These are phyloP conservation scores for Hestina assimilis DNA, from an alignment of 1,140 invertebrate species.

Conservation along the genomic window DNA sequence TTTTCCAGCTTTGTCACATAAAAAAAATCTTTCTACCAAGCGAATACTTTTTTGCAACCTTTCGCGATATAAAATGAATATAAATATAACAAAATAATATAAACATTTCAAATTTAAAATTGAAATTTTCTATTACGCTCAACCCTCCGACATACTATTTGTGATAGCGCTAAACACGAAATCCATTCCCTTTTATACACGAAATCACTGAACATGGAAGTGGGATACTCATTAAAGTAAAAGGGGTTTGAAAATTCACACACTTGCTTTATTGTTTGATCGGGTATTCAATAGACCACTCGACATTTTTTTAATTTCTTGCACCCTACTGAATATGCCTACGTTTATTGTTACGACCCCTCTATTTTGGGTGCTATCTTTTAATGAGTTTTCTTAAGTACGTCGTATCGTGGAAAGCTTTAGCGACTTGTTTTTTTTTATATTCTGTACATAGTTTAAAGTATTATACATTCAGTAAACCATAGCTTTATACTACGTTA, in stretches of 20 bases:
- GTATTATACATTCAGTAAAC: too few species aligned
- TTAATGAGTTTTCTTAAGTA: conserved; percentile 15
- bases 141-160: conserved; percentile 15
- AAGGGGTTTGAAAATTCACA: conserved; percentile 30
- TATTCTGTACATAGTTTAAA: neutral
- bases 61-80: too few species aligned
- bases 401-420: neutral
- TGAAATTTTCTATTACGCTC: conserved; percentile 7
- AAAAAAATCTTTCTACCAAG: too few species aligned
- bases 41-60: too few species aligned
- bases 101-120: neutral
- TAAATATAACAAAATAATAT: neutral
- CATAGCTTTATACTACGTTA: too few species aligned
- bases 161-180: conserved; percentile 17
- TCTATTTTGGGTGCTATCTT: conserved; percentile 15
- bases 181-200: conserved; percentile 19
- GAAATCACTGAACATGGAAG: conserved; percentile 29
- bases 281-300: conserved; percentile 22
- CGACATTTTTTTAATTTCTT: conserved; percentile 21
- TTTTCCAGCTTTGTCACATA: too few species aligned
- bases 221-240: conserved; percentile 27
- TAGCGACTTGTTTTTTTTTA: neutral
- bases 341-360: conserved; percentile 13
- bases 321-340: conserved; percentile 10
- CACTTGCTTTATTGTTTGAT: conserved; percentile 24